phyloP scores from a whole-genome alignment of 1,140 invertebrate genomes.

The Geopemphigus sp. region DNA sequence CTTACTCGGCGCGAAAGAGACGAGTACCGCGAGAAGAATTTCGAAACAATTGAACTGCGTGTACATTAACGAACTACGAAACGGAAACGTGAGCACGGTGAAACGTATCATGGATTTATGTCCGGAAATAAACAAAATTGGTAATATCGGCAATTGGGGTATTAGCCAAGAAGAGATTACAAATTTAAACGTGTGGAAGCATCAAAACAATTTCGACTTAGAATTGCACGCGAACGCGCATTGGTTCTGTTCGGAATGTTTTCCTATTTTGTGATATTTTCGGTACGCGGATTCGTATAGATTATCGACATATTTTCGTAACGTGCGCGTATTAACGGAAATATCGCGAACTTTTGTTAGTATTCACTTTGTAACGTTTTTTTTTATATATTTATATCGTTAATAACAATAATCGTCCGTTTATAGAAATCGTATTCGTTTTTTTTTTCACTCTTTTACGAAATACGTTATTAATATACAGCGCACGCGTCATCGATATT shows the following conservation, averaged over 20 bases:
- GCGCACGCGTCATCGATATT: too few species aligned
- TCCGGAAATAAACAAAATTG: constrained; percentile 56
- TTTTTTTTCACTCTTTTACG: too few species aligned
- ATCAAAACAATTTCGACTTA: constrained; percentile 57
- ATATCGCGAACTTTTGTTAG: too few species aligned
- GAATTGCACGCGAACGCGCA: constrained; percentile 58
- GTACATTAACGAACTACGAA: constrained; percentile 58
- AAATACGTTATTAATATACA: too few species aligned
- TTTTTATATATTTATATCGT: too few species aligned
- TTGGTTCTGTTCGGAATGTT: constrained; percentile 59
- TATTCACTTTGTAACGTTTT: too few species aligned
- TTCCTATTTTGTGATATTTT: constrained; percentile 50
- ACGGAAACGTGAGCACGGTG: constrained; percentile 56
- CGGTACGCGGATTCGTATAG: too few species aligned
- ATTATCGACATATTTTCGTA: too few species aligned
- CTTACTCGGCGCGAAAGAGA: constrained; percentile 44
- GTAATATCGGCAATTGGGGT: constrained; percentile 59
- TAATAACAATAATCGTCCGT: too few species aligned
- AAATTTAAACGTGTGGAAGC: constrained; percentile 55
- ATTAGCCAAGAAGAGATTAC: constrained; percentile 56
- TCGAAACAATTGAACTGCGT: constrained; percentile 57
- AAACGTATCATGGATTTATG: constrained; percentile 56
- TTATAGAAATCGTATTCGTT: too few species aligned
- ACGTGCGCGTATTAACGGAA: too few species aligned
- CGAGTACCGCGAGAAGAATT: not conserved